Percentiles rank a stretch among this genome's conserved stretches.
These are phyloP conservation scores for Orgyia antiqua DNA, from an alignment of 2,888 invertebrate species.

Conservation along the genomic window DNA sequence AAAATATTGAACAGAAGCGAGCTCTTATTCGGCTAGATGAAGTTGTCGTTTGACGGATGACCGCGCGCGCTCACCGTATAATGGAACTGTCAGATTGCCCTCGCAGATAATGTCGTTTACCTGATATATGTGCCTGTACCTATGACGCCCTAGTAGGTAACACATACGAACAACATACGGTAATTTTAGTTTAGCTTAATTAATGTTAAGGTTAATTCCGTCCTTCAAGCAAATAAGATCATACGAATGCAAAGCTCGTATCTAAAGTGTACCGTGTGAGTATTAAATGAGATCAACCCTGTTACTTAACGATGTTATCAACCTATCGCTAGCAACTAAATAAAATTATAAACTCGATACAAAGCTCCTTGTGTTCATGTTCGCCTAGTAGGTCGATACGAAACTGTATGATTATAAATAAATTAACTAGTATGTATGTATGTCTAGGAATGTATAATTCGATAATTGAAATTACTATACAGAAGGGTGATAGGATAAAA, in stretches of 20 bases:
- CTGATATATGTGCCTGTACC: not conserved
- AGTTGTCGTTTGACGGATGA: slow-evolving; percentile 36
- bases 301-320: slow-evolving; percentile 14
- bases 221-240: slow-evolving; percentile 4
- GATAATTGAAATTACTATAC: too few relatives aligned
- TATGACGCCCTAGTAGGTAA: not conserved
- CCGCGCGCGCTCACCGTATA: slow-evolving; percentile 42
- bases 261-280: slow-evolving; percentile 4
- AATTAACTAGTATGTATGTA: too few relatives aligned
- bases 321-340: slow-evolving; percentile 24
- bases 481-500: too few relatives aligned
- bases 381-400: slow-evolving; percentile 11
- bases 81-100: slow-evolving; percentile 43
- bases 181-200: not conserved
- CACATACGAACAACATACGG: too few relatives aligned
- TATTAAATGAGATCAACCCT: slow-evolving; percentile 16
- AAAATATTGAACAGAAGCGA: slow-evolving; percentile 16
- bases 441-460: too few relatives aligned
- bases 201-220: too few relatives aligned
- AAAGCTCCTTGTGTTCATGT: slow-evolving; percentile 7
- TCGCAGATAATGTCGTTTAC: not conserved
- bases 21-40: slow-evolving; percentile 11
- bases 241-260: slow-evolving; percentile 7
- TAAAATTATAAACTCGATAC: slow-evolving; percentile 30
- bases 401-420: too few relatives aligned